phyloP scores from a whole-genome alignment of 2,888 invertebrate genomes.

The Linyphia triangularis region DNA sequence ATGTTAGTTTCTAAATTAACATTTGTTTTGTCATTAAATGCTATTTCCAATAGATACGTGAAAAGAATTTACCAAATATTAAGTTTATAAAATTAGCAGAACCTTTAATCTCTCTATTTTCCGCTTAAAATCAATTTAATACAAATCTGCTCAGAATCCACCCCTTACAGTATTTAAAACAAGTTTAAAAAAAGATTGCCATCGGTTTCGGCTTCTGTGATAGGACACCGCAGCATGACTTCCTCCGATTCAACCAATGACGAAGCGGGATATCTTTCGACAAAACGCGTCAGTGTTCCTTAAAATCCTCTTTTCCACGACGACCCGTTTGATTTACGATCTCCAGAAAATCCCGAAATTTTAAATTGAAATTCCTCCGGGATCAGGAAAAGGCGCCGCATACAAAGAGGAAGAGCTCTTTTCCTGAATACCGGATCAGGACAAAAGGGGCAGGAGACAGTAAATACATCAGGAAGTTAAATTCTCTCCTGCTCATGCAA shows the following conservation, averaged over 20 bases:
- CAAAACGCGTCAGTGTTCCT: constrained; percentile 62
- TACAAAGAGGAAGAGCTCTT: constrained; percentile 55
- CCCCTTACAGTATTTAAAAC: not conserved
- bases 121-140: not conserved
- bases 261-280: constrained; percentile 29
- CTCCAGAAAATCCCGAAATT: constrained; percentile 66
- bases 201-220: not conserved
- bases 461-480: constrained; percentile 70
- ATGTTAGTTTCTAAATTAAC: no score
- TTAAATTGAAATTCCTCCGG: constrained; percentile 72
- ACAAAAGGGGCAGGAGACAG: constrained; percentile 35
- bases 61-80: no score
- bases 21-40: no score
- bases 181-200: not conserved
- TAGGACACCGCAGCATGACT: not conserved
- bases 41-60: no score
- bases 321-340: constrained; percentile 72
- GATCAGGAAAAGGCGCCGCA: constrained; percentile 14
- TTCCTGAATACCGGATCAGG: constrained; percentile 35
- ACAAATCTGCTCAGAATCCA: not conserved
- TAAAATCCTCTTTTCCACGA: constrained; percentile 44
- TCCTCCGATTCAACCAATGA: constrained; percentile 15
- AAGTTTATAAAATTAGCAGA: not conserved
- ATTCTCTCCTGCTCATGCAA: constrained; percentile 66
- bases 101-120: not conserved